These are phyloP conservation scores for Scomber scombrus DNA, from an alignment of 2,113 vertebrate genomes.

Conservation along the genomic window DNA sequence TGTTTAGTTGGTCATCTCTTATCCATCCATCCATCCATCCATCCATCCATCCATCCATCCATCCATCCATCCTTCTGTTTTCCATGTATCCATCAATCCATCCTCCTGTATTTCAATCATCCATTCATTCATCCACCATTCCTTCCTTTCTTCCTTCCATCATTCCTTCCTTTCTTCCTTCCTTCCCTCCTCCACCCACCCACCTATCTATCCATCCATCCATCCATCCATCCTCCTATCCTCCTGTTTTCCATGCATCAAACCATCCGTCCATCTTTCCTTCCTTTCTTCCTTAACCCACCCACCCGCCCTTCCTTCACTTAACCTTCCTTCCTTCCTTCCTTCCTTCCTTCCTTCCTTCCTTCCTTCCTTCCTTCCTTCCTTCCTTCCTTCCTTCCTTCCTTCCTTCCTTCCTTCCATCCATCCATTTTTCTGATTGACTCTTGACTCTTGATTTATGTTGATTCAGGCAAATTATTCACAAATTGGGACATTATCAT, in stretches of 20 bases:
- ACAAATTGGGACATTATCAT: not conserved
- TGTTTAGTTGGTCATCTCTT: not conserved
- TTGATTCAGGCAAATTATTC: too few species aligned
- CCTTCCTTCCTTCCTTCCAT: not conserved
- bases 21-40: not conserved
- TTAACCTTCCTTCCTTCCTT: not conserved
- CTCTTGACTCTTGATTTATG: conserved; percentile 6
- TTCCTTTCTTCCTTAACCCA: not conserved
- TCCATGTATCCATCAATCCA: too few species aligned
- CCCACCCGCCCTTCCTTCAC: too few species aligned
- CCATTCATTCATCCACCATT: too few species aligned
- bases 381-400: not conserved
- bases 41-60: too few species aligned
- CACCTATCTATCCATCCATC: not conserved
- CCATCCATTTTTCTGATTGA: not conserved
- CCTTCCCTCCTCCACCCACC: not conserved
- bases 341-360: not conserved
- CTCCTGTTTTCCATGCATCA: too few species aligned
- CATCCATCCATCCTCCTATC: not conserved
- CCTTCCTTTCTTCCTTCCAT: too few species aligned
- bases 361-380: not conserved
- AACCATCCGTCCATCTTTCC: too few species aligned
- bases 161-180: too few species aligned
- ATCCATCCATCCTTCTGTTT: too few species aligned
- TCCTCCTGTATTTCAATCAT: too few species aligned